Evolutionary conservation across 2,797 vertebrate genomes (phyloP).

Genomic region (Micropoecilia bifurca): DNA sequence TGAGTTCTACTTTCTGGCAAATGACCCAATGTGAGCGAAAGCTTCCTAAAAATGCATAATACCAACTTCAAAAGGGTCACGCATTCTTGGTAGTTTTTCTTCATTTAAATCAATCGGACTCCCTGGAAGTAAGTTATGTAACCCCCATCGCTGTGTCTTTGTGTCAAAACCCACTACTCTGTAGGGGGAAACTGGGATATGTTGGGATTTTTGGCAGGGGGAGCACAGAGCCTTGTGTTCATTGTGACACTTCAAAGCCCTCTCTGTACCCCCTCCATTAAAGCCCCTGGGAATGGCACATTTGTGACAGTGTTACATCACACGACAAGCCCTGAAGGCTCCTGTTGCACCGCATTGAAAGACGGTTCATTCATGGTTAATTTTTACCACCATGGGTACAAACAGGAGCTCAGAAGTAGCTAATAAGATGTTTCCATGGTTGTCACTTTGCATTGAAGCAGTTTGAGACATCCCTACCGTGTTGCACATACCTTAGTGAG

Average conservation of each 20-base stretch:
- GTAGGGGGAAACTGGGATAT: slow-evolving; percentile 23
- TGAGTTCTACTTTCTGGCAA: slow-evolving; percentile 26
- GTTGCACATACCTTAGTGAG: slow-evolving; percentile 31
- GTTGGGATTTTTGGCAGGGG: slow-evolving; percentile 45
- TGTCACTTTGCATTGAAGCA: slow-evolving; percentile 5
- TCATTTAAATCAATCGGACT: slow-evolving; percentile 58
- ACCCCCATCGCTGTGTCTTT: slow-evolving; percentile 53
- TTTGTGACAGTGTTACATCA: slow-evolving; percentile 78
- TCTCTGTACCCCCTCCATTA: slow-evolving; percentile 66
- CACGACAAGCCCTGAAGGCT: slow-evolving; percentile 64
- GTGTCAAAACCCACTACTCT: slow-evolving; percentile 62
- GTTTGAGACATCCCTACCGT: slow-evolving; percentile 41
- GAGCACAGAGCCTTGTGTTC: slow-evolving; percentile 79
- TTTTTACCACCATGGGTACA: slow-evolving; percentile 64
- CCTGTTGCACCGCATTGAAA: slow-evolving; percentile 56
- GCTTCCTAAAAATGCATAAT: slow-evolving; percentile 30
- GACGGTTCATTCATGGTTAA: slow-evolving; percentile 69
- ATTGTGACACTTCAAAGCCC: slow-evolving; percentile 79
- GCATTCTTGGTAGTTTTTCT: slow-evolving; percentile 45
- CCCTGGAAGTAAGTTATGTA: slow-evolving; percentile 67
- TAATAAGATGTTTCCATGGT: slow-evolving; percentile 40
- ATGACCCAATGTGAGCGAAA: slow-evolving; percentile 10
- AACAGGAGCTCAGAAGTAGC: slow-evolving; percentile 46
- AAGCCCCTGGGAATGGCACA: slow-evolving; percentile 74
- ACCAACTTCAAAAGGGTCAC: slow-evolving; percentile 44